Percentiles rank a stretch among this genome's conserved stretches.
Conservation (phyloP, 2,888 invertebrate species). For the Caradrina clavipalpis region DNA sequence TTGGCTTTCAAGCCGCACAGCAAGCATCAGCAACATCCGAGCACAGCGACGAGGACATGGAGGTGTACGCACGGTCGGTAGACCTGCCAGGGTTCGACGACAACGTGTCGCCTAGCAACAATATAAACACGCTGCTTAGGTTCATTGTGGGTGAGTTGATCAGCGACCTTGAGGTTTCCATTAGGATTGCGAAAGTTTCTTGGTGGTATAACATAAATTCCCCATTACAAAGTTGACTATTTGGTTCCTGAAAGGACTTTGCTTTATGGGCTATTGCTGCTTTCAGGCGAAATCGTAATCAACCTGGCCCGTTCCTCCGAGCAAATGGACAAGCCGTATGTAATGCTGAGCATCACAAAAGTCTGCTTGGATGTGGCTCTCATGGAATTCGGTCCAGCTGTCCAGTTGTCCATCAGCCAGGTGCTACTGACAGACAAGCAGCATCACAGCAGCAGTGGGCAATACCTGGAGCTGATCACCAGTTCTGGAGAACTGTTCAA, state of each 20-base stretch:
- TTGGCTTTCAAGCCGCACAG: conserved; percentile 81
- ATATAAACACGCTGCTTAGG: conserved; percentile 93
- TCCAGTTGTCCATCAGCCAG: conserved; percentile 91
- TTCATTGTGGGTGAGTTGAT: conserved; percentile 92
- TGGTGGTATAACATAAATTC: too few species aligned
- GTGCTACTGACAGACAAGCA: conserved; percentile 93
- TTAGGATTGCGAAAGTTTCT: neutral
- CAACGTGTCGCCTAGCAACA: conserved; percentile 95
- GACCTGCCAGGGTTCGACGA: conserved; percentile 96
- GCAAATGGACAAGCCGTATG: conserved; percentile 93
- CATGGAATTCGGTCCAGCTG: conserved; percentile 95
- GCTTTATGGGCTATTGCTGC: neutral
- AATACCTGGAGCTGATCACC: conserved; percentile 94
- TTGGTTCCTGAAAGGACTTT: too few species aligned
- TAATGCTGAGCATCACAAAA: conserved; percentile 93
- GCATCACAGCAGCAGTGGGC: conserved; percentile 93
- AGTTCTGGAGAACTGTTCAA: conserved; percentile 93
- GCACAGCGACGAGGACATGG: conserved; percentile 93
- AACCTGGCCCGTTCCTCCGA: conserved; percentile 92
- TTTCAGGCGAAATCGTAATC: conserved; percentile 91
- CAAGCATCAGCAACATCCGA: conserved; percentile 91
- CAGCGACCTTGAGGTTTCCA: neutral
- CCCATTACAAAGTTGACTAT: too few species aligned
- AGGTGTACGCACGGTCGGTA: conserved; percentile 94
- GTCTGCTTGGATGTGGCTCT: conserved; percentile 94